Base-by-base conservation (phyloP, 2,888 invertebrate species). In the Fissipunctia ypsillon region DNA sequence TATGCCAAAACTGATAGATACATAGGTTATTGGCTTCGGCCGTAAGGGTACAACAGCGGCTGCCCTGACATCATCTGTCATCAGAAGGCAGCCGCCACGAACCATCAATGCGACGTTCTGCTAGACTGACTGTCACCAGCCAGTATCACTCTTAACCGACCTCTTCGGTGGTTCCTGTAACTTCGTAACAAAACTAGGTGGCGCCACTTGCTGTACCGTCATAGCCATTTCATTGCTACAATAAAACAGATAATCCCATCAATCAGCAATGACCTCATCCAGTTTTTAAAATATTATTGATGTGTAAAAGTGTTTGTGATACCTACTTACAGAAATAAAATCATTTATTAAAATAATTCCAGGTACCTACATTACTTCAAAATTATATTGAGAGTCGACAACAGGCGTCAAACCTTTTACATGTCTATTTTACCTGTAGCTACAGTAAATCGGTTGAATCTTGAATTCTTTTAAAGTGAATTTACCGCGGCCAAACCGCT, bases 391-490 rank as follows among this genome's bases (percentile, higher is more conserved):
- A 9, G 16, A 60, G 6, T 28, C 6, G 16, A n/a, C 22, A 63
- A 41, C 3, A n/a, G 19, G 38, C 10, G 10, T 28, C 41, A n/a
- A 31, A 45, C 3, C 10, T 22, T 48, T 38, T 7, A 4, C 4
- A 50, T 7, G 3, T 41, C 4, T 72, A n/a, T 43, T 54, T 71
- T 35, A 35, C 2, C 7, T 35, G n/a, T 45, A 31, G 19, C 54
- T 31, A 56, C 9, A 38, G 9, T 31, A 41, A 48, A 73, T 56
- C n/a, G 0, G 14, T 68, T 35, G 56, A 74, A 74, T 57, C 25
- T 70, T 22, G 59, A 70, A 45, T 71, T 31, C 52, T 31, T 38
- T 48, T 52, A 41, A 71, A 50, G 25, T n/a, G 14, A 78, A 54
- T 52, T 45, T 31, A 52, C 28, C 28, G 43, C 35, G 7, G 4